Percentiles rank a stretch among this genome's conserved stretches.
Conservation (phyloP, 2,888 invertebrate species). For the Lissonota sp. region DNA sequence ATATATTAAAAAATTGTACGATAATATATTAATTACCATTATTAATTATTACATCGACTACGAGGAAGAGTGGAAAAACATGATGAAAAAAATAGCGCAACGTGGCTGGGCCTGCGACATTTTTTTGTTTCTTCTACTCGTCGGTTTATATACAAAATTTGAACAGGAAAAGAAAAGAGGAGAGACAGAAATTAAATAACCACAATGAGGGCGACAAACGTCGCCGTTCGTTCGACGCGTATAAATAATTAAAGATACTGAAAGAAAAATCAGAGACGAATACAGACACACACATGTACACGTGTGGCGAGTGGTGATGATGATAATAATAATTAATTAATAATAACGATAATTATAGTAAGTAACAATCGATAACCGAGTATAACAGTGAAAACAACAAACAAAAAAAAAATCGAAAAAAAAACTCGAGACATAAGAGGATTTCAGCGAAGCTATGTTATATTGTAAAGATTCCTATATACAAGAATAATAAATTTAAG, state of each 20-base stretch:
- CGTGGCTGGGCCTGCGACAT: constrained; percentile 58
- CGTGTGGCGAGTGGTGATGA: constrained; percentile 65
- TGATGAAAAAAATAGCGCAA: constrained; percentile 15
- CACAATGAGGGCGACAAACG: constrained; percentile 48
- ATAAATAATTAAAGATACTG: constrained; percentile 47
- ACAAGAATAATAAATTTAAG: constrained; percentile 81
- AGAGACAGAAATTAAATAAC: constrained; percentile 43
- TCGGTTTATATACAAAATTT: constrained; percentile 61
- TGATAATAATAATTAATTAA: constrained; percentile 66
- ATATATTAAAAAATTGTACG: constrained; percentile 20
- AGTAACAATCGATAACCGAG: constrained; percentile 72
- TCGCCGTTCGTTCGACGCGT: constrained; percentile 56
- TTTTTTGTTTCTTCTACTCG: constrained; percentile 45
- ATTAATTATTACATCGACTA: constrained; percentile 58
- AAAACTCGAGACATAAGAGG: constrained; percentile 66
- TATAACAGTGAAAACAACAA: constrained; percentile 67
- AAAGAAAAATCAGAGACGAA: neutral
- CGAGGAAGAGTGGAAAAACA: constrained; percentile 61
- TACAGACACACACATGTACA: constrained; percentile 47
- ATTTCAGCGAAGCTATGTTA: constrained; percentile 78
- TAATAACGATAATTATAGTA: constrained; percentile 72
- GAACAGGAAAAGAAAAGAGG: constrained; percentile 16
- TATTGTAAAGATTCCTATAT: constrained; percentile 82
- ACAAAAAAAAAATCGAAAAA: constrained; percentile 13
- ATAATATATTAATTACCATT: constrained; percentile 47